A percentile compares a stretch with the other conserved stretches of the same genome.
Conservation (phyloP, 2,888 invertebrate genomes). For the Hyposoter dolosus region DNA sequence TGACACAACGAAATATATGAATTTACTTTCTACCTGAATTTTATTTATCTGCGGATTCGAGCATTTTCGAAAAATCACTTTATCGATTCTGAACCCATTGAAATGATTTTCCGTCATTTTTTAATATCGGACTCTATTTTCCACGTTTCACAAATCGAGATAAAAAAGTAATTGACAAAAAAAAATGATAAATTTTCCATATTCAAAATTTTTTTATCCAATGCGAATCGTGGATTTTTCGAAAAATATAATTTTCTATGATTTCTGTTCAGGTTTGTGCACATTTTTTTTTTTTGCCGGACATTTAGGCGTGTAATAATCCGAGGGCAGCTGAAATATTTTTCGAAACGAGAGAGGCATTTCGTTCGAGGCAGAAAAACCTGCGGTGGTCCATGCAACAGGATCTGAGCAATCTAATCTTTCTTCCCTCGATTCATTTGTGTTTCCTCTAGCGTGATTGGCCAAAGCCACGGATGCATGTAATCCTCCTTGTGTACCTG, state of each 20-base stretch:
- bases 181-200: too few species aligned
- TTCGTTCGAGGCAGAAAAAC: background rate
- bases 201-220: too few species aligned
- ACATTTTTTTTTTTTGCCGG: background rate
- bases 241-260: too few species aligned
- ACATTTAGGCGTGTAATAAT: background rate
- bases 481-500: slow-evolving; percentile 46
- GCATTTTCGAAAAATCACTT: background rate
- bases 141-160: background rate
- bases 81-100: background rate
- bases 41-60: background rate
- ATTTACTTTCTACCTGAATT: background rate
- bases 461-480: slow-evolving; percentile 37
- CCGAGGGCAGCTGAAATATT: background rate
- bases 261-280: background rate
- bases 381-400: slow-evolving; percentile 28
- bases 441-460: slow-evolving; percentile 29
- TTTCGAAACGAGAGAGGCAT: background rate
- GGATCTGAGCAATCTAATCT: slow-evolving; percentile 57
- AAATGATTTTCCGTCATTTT: background rate
- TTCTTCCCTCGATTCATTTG: slow-evolving; percentile 38
- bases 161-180: background rate
- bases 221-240: too few species aligned
- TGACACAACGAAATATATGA: background rate
- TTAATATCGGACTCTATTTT: background rate